phyloP scores from a whole-genome alignment of 2,888 invertebrate genomes.

The Meghimatium bilineatum region DNA sequence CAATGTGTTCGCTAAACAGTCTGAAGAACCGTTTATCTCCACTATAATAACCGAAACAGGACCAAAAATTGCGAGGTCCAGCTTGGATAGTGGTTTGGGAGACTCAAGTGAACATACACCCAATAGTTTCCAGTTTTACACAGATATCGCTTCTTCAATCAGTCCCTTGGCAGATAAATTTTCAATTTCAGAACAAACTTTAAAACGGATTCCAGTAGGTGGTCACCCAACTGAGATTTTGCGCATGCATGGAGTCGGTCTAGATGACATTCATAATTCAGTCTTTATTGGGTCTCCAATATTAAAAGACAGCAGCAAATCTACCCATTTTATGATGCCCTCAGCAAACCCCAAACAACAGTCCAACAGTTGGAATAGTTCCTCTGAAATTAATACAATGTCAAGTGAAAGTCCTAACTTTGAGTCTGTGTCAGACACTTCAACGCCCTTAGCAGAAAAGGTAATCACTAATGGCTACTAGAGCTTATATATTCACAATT shows the following conservation, averaged over 20 bases:
- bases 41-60: slow-evolving; percentile 14
- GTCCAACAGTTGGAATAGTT: background rate
- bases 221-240: slow-evolving; percentile 41
- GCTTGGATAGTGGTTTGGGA: slow-evolving; percentile 53
- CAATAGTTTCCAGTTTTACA: slow-evolving; percentile 15
- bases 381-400: background rate
- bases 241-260: background rate
- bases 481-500: too few relatives aligned
- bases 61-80: slow-evolving; percentile 8
- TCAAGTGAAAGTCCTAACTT: slow-evolving; percentile 2
- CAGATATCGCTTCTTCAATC: background rate
- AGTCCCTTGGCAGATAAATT: slow-evolving; percentile 25
- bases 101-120: slow-evolving; percentile 42
- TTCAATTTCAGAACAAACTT: background rate
- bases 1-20: background rate
- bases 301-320: background rate
- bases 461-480: background rate
- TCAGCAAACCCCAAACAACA: background rate
- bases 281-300: background rate
- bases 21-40: background rate
- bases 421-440: background rate
- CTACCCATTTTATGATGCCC: background rate
- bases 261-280: background rate
- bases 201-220: background rate
- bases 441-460: background rate